Conservation (phyloP, 2,797 vertebrate genomes). For the Phataginus tricuspis region DNA sequence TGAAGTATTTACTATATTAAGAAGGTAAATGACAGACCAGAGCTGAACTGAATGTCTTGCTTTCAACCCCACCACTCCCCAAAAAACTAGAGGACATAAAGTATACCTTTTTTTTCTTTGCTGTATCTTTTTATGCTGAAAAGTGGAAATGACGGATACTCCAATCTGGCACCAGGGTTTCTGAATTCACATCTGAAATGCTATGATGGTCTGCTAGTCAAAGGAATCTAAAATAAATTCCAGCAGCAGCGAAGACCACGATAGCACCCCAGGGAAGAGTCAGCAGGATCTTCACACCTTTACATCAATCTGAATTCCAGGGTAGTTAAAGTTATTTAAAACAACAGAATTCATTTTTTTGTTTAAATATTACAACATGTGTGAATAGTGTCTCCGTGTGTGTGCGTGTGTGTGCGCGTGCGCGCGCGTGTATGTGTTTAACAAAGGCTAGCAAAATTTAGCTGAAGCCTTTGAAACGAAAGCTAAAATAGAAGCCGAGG, state of each 20-base stretch:
- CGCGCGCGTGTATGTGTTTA: not conserved
- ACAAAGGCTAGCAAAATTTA: not conserved
- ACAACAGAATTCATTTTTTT: not conserved
- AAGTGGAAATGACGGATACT: slow-evolving; percentile 2
- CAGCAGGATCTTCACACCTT: not conserved
- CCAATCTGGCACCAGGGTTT: not conserved
- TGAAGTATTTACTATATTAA: not conserved
- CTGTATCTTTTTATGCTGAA: not conserved
- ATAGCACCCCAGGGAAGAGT: not conserved
- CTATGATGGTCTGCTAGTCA: not conserved
- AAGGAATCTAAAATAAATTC: slow-evolving; percentile 34
- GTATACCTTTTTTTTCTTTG: not conserved
- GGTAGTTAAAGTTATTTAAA: slow-evolving; percentile 21
- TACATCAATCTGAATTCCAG: not conserved
- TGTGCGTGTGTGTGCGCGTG: not conserved
- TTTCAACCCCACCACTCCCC: too few species aligned
- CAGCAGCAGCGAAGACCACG: not conserved
- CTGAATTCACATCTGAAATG: slow-evolving; percentile 4
- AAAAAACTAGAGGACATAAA: not conserved
- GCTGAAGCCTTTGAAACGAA: not conserved
- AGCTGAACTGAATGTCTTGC: not conserved
- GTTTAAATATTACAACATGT: not conserved
- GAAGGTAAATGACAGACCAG: not conserved
- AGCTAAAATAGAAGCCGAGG: not conserved
- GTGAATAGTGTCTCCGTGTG: not conserved